Percentiles rank a stretch among this genome's conserved stretches.
phyloP scores from a whole-genome alignment of 1,140 invertebrate species.

The Lepidurus apus region DNA sequence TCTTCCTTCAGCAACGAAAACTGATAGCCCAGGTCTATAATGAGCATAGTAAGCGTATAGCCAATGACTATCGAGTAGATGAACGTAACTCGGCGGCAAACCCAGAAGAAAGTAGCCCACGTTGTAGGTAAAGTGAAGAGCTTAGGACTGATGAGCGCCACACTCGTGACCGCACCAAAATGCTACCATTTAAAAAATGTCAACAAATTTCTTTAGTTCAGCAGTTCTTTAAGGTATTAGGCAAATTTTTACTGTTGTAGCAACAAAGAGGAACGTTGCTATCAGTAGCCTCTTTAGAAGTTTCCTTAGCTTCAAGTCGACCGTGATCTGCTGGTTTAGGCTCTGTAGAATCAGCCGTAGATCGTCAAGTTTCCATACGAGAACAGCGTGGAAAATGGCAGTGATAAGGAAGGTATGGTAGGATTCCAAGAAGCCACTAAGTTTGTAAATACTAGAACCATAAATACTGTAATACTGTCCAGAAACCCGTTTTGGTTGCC shows the following conservation, averaged over 20 bases:
- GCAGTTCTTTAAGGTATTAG: no score
- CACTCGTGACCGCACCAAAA: no score
- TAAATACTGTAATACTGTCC: neutral
- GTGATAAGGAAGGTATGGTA: neutral
- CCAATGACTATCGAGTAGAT: neutral
- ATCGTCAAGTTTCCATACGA: neutral
- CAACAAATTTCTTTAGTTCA: no score
- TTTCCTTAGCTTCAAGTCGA: neutral
- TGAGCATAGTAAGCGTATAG: neutral
- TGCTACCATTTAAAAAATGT: no score
- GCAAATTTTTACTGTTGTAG: no score
- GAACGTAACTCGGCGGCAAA: neutral
- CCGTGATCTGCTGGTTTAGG: neutral
- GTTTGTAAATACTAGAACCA: neutral
- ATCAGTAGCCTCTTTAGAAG: neutral
- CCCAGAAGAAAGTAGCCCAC: no score
- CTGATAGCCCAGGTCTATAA: neutral
- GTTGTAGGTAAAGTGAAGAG: no score
- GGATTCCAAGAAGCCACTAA: neutral
- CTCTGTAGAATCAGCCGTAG: neutral
- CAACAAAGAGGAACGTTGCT: no score
- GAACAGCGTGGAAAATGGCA: neutral
- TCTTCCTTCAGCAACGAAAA: neutral
- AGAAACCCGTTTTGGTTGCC: neutral
- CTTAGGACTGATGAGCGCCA: no score